Conservation (phyloP, 2,888 invertebrate genomes). For the Isotomurus palustris region DNA sequence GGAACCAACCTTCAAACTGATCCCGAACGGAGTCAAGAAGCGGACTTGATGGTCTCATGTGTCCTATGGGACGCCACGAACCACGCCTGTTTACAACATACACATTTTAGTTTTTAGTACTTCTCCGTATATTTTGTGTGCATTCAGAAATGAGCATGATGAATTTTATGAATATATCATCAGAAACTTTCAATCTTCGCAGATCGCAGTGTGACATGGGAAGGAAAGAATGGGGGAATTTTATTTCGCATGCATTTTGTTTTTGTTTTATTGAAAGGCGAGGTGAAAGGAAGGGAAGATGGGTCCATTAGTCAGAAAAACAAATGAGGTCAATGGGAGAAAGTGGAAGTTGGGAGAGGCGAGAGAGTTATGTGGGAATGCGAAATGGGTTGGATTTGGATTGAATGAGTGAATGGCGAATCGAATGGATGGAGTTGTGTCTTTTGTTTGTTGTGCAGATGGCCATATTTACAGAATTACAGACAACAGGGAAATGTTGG, state of each 20-base stretch:
- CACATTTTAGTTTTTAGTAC: conserved; percentile 1
- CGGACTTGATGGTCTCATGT: conserved; percentile 90
- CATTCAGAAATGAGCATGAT: background rate
- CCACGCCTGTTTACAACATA: conserved; percentile 55
- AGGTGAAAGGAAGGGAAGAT: conserved; percentile 3
- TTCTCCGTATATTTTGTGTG: background rate
- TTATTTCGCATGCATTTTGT: background rate
- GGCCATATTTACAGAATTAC: too few relatives aligned
- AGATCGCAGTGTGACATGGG: background rate
- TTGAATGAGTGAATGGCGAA: too few relatives aligned
- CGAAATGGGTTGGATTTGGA: too few relatives aligned
- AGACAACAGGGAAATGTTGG: too few relatives aligned
- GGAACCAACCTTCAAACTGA: conserved; percentile 66
- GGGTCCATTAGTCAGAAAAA: conserved; percentile 21
- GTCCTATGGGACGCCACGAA: conserved; percentile 75
- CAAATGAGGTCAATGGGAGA: conserved; percentile 14
- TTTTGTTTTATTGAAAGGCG: background rate
- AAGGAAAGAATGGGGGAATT: background rate
- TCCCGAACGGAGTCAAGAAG: conserved; percentile 86
- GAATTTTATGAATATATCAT: background rate
- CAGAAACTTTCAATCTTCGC: too few relatives aligned
- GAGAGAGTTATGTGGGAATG: too few relatives aligned
- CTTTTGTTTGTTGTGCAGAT: too few relatives aligned
- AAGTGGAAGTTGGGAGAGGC: too few relatives aligned
- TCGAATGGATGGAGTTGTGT: too few relatives aligned